phyloP scores from a whole-genome alignment of 2,797 vertebrate species.

The Columba guinea region DNA sequence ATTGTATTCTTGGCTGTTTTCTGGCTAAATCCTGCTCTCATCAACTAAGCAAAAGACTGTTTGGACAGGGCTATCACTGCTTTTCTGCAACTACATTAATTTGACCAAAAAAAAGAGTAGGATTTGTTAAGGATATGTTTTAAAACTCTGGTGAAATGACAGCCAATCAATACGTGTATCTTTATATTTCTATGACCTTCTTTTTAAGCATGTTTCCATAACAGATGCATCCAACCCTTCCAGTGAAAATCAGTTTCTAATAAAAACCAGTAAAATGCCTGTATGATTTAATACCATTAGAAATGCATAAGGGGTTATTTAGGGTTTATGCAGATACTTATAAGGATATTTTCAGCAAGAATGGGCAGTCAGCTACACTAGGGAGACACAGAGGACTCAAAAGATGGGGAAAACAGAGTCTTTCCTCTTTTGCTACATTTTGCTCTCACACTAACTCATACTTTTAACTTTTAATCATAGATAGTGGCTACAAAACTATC shows the following conservation, averaged over 20 bases:
- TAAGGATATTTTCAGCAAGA: background rate
- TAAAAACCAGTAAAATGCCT: background rate
- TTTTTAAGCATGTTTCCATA: background rate
- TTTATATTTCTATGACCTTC: background rate
- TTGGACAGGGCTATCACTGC: background rate
- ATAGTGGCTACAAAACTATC: background rate
- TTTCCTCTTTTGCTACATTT: background rate
- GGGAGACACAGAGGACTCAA: background rate
- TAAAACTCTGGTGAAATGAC: background rate
- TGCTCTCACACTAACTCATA: background rate
- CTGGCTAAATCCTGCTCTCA: slow-evolving; percentile 29
- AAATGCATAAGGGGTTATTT: background rate
- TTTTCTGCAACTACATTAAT: background rate
- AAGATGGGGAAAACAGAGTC: background rate
- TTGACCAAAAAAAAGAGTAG: background rate
- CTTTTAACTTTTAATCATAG: background rate
- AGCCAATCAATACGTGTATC: background rate
- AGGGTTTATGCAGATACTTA: background rate
- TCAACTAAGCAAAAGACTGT: background rate
- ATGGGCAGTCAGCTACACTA: background rate
- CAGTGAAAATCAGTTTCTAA: background rate
- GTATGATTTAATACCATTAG: background rate
- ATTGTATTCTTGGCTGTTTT: slow-evolving; percentile 4
- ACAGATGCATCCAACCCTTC: background rate
- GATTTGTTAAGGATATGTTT: background rate